Conservation (phyloP, 37 sponge, comb jelly and placozoan species). For the Chondrilla cf. caribensis region DNA sequence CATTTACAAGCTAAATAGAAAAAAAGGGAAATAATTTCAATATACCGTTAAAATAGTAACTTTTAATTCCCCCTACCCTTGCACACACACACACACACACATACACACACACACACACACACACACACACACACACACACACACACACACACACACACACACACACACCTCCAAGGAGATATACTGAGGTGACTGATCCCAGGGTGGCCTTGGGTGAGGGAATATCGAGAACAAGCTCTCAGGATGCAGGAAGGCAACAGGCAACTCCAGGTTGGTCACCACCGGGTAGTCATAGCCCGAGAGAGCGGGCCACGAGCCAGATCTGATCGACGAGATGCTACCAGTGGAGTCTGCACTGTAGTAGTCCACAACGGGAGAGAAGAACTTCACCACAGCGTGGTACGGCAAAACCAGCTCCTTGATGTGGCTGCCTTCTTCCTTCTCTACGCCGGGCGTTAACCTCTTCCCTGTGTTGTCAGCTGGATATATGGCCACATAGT, state of each 20-base stretch:
- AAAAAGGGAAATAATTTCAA: too few species aligned
- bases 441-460: not conserved
- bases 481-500: constrained; percentile 3
- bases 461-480: not conserved
- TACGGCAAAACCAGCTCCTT: not conserved
- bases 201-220: not conserved
- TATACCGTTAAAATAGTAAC: too few species aligned
- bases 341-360: not conserved
- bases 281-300: not conserved
- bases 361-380: not conserved
- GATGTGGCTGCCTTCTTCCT: too few species aligned
- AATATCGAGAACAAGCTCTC: constrained; percentile 25
- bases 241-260: constrained; percentile 11
- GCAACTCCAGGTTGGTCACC: not conserved
- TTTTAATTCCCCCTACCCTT: too few species aligned
- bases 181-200: not conserved
- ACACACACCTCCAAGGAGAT: not conserved
- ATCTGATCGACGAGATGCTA: not conserved
- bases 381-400: constrained; percentile 11
- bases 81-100: too few species aligned
- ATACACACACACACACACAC: too few species aligned
- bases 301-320: not conserved
- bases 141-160: not conserved
- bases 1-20: too few species aligned
- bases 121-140: too few species aligned